A percentile compares a stretch with the other conserved stretches of the same genome.
These are phyloP conservation scores for Liodrosophila aerea DNA, from an alignment of 2,888 invertebrate species.

Conservation along the genomic window DNA sequence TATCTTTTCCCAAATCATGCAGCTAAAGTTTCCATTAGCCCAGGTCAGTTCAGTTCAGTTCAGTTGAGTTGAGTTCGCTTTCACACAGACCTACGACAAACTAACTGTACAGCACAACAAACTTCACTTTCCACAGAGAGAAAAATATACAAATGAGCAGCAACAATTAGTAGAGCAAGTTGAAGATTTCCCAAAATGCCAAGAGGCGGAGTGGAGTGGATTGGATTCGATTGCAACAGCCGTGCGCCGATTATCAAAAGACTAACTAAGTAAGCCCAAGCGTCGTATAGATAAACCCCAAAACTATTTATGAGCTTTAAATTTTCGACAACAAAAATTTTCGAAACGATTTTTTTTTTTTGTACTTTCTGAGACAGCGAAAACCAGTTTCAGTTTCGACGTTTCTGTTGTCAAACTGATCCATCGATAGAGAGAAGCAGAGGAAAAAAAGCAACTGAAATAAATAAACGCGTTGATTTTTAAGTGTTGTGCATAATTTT, in stretches of 20 bases:
- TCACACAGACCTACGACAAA: conserved; percentile 67
- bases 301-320: conserved; percentile 70
- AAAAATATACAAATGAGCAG: neutral
- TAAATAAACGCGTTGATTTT: conserved; percentile 72
- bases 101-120: conserved; percentile 55
- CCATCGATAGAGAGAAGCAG: conserved; percentile 45
- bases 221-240: conserved; percentile 51
- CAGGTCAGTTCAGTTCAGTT: conserved; percentile 54
- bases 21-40: conserved; percentile 25
- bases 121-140: conserved; percentile 59
- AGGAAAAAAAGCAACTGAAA: conserved; percentile 39
- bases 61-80: conserved; percentile 38
- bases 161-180: conserved; percentile 10
- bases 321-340: conserved; percentile 63
- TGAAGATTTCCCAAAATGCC: conserved; percentile 48
- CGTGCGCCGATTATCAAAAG: conserved; percentile 45
- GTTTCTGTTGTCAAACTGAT: conserved; percentile 68
- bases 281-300: conserved; percentile 41
- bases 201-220: conserved; percentile 1
- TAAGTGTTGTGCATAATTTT: conserved; percentile 78
- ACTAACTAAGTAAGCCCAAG: conserved; percentile 38
- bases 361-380: no score
- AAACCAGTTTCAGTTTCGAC: conserved; percentile 63
- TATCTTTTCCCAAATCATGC: neutral
- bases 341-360: conserved; percentile 70